Conservation (phyloP, 2,113 vertebrate species). For the Glaucidium brasilianum region DNA sequence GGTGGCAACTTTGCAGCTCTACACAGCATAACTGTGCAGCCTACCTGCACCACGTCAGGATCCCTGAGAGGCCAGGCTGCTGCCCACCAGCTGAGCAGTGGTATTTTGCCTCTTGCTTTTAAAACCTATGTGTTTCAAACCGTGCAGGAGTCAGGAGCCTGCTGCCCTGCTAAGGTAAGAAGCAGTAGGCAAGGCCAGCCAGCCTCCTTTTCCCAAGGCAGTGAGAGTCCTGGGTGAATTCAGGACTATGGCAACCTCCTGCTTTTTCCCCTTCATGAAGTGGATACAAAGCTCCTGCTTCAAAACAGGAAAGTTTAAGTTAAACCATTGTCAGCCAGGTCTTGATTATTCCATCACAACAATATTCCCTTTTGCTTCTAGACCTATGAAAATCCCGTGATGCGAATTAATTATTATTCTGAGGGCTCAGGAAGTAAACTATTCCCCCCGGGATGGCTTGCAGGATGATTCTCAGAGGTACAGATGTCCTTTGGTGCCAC, state of each 20-base stretch:
- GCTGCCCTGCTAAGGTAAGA: background rate
- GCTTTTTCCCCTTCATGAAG: rapidly evolving
- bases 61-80: background rate
- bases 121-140: background rate
- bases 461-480: background rate
- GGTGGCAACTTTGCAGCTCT: background rate
- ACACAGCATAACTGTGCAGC: rapidly evolving
- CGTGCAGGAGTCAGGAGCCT: background rate
- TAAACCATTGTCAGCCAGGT: background rate
- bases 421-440: background rate
- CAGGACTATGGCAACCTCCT: background rate
- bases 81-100: background rate
- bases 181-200: background rate
- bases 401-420: background rate
- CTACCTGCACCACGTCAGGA: background rate
- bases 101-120: background rate
- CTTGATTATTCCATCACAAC: background rate
- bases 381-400: background rate
- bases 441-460: background rate
- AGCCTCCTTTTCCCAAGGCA: background rate
- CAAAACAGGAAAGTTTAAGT: background rate
- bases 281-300: background rate
- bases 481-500: background rate
- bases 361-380: background rate
- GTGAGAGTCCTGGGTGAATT: background rate